Evolutionary conservation across 2,797 vertebrate species (phyloP), one percentile per base, ranked within the genome.

Genomic region (Pempheris klunzingeri): DNA sequence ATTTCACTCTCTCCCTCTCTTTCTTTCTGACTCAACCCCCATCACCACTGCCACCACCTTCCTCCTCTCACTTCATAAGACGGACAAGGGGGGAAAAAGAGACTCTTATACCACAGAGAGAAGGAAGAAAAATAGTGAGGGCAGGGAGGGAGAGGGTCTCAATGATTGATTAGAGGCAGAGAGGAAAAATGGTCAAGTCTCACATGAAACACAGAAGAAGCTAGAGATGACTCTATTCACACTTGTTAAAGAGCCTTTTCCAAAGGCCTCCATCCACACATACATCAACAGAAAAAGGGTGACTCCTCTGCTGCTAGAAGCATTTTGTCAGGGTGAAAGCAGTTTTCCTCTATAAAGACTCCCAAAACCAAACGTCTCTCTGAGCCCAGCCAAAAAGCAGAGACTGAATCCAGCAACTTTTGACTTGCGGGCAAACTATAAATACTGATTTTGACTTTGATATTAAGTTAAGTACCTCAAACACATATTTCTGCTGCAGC

Each of bases 141-240:
- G 66, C 58, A 47, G 66, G 17, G 41, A 71, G 62, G 67, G 53
- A 71, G 55, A 80, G 65, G 55, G 70, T 80, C 70, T 59, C 14
- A 1, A 71, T 89, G 88, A 92, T 88, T 89, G 89, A 90, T 90
- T 89, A 84, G 81, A 74, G 78, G 74, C 80, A 80, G 46, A 69
- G 84, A 75, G 60, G 72, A 74, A 78, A 88, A 84, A 65, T 71
- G 44, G 77, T 41, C 15, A 49, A 65, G 83, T 83, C 86, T 88
- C 80, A 84, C 77, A 87, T 78, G 77, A 90, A 92, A 89, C 81
- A 90, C 79, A 65, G 81, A 81, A 85, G 83, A 81, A 80, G 78
- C 74, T 39, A 84, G 70, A 87, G 81, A 89, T 85, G 78, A 77
- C 78, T 77, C 77, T 64, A 84, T 89, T 91, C 84, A 88, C 76